These are phyloP conservation scores for Aviceda subcristata DNA, from an alignment of 2,113 vertebrate species.

Conservation along the genomic window DNA sequence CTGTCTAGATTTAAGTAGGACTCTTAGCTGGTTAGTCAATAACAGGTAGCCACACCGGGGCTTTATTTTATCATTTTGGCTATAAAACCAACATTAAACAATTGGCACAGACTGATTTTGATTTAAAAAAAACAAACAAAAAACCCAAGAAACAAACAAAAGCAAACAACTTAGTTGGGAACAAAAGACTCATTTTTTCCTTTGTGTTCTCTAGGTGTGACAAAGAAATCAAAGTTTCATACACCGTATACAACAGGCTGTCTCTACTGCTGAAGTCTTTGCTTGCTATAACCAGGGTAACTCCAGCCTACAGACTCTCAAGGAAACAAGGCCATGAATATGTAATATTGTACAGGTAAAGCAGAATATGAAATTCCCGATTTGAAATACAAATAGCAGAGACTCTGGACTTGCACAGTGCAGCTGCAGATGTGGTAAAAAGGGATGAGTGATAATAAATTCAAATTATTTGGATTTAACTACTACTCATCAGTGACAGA, in stretches of 20 bases:
- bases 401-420: not conserved
- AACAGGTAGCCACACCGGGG: not conserved
- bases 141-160: not conserved
- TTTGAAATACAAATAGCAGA: not conserved
- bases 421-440: not conserved
- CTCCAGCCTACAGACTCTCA: slow-evolving; percentile 95
- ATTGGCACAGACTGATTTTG: not conserved
- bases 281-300: slow-evolving; percentile 96
- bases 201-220: slow-evolving; percentile 83
- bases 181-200: not conserved
- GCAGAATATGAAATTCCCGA: not conserved
- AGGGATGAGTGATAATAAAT: not conserved
- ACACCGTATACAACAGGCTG: slow-evolving; percentile 97
- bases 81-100: not conserved
- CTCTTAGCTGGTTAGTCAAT: not conserved
- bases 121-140: not conserved
- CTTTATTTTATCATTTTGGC: not conserved
- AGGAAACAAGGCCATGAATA: slow-evolving; percentile 98
- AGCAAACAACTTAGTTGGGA: not conserved
- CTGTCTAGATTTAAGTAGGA: not conserved
- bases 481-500: not conserved
- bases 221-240: slow-evolving; percentile 98
- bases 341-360: slow-evolving; percentile 96
- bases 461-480: not conserved
- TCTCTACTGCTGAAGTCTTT: slow-evolving; percentile 96